Evolutionary conservation across 2,113 vertebrate genomes (phyloP).

Genomic region (Xenopus borealis): DNA sequence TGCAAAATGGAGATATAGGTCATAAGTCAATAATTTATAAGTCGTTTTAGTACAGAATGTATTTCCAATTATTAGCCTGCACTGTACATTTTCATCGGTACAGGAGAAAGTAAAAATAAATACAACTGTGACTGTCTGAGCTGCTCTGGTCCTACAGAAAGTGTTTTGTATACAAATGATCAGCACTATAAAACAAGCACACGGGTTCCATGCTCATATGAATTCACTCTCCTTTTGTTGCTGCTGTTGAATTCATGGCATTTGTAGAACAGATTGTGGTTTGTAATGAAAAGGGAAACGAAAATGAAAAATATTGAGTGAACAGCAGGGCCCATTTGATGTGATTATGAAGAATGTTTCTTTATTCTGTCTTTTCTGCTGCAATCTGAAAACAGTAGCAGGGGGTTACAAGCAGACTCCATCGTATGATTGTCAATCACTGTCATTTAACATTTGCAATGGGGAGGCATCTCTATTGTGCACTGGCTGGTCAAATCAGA

Average conservation of each 20-base stretch:
- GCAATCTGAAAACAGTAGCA: slow-evolving; percentile 78
- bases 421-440: slow-evolving; percentile 77
- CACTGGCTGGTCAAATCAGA: slow-evolving; percentile 82
- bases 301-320: slow-evolving; percentile 70
- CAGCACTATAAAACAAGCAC: slow-evolving; percentile 41
- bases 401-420: slow-evolving; percentile 74
- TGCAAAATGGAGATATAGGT: too few relatives aligned
- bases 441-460: slow-evolving; percentile 76
- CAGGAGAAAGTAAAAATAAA: neutral
- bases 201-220: slow-evolving; percentile 30
- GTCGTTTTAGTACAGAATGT: neutral
- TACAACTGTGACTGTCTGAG: neutral
- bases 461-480: slow-evolving; percentile 76
- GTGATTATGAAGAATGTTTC: slow-evolving; percentile 76
- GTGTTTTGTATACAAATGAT: slow-evolving; percentile 31
- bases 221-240: slow-evolving; percentile 39
- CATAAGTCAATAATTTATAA: too few relatives aligned
- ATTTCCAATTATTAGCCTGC: neutral
- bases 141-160: slow-evolving; percentile 17
- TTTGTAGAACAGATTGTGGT: slow-evolving; percentile 67
- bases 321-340: slow-evolving; percentile 73
- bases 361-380: slow-evolving; percentile 74
- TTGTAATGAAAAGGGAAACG: slow-evolving; percentile 64
- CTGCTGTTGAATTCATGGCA: slow-evolving; percentile 50
- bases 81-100: neutral